These are phyloP conservation scores for Monomorium pharaonis DNA, from an alignment of 1,140 invertebrate species.

Conservation along the genomic window DNA sequence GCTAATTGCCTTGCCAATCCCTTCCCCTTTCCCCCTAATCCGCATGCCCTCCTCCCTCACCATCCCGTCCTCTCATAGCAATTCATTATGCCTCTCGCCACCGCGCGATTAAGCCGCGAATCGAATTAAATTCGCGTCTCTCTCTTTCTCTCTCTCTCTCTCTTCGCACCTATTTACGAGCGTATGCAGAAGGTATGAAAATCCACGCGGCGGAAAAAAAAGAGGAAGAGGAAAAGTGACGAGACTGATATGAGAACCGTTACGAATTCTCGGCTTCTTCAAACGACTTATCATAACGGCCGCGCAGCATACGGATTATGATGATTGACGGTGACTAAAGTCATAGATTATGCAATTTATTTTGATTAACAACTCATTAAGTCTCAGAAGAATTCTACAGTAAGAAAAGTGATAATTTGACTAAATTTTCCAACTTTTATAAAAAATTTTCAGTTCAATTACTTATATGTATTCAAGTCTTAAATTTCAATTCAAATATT, in stretches of 20 bases:
- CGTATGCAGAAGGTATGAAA: not conserved
- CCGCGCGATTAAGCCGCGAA: slow-evolving; percentile 30
- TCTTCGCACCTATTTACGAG: slow-evolving; percentile 23
- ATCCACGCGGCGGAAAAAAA: not conserved
- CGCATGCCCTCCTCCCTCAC: not conserved
- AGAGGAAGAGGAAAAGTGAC: not conserved
- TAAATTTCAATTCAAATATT: no score
- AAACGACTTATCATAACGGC: not conserved
- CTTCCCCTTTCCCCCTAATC: not conserved
- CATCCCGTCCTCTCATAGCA: not conserved
- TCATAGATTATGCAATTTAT: not conserved
- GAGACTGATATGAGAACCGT: not conserved
- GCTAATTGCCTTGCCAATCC: slow-evolving; percentile 73
- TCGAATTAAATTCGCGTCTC: slow-evolving; percentile 32
- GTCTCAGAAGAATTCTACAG: no score
- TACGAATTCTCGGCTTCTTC: not conserved
- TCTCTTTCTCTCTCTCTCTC: not conserved
- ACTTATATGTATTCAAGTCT: no score
- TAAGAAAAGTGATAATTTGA: no score
- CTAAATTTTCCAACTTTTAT: no score
- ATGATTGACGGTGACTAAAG: not conserved
- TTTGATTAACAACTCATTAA: not conserved
- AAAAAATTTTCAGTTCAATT: no score
- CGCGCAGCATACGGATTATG: not conserved
- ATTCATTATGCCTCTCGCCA: slow-evolving; percentile 57